Conservation (phyloP, 2,797 vertebrate species). For the Tachyglossus aculeatus region DNA sequence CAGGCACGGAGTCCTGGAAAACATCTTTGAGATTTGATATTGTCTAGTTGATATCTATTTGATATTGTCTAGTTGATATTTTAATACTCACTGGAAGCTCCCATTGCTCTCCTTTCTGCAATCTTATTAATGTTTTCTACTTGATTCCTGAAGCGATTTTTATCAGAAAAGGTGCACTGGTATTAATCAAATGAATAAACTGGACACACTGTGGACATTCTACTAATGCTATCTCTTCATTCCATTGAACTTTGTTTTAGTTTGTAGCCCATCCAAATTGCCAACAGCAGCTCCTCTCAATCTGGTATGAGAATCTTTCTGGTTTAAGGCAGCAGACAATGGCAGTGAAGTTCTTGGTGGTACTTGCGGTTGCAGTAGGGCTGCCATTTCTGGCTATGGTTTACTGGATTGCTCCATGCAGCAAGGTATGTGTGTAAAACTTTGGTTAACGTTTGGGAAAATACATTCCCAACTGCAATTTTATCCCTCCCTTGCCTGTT, state of each 20-base stretch:
- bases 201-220: too few species aligned
- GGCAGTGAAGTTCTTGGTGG: slow-evolving; percentile 91
- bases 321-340: slow-evolving; percentile 94
- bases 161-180: too few species aligned
- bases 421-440: slow-evolving; percentile 82
- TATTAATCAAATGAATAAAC: too few species aligned
- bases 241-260: slow-evolving; percentile 66
- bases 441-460: too few species aligned
- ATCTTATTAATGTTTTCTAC: too few species aligned
- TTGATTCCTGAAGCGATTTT: too few species aligned
- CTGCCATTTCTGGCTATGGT: slow-evolving; percentile 89
- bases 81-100: too few species aligned
- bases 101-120: too few species aligned
- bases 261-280: slow-evolving; percentile 99
- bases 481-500: not conserved
- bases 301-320: slow-evolving; percentile 96
- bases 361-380: slow-evolving; percentile 88
- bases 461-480: not conserved
- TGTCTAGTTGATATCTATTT: too few species aligned
- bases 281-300: slow-evolving; percentile 96
- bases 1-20: too few species aligned
- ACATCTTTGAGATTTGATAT: too few species aligned
- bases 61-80: too few species aligned
- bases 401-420: slow-evolving; percentile 95
- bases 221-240: not conserved